Base-by-base conservation (phyloP, 2,888 invertebrate genomes). In the Agrochola litura region DNA sequence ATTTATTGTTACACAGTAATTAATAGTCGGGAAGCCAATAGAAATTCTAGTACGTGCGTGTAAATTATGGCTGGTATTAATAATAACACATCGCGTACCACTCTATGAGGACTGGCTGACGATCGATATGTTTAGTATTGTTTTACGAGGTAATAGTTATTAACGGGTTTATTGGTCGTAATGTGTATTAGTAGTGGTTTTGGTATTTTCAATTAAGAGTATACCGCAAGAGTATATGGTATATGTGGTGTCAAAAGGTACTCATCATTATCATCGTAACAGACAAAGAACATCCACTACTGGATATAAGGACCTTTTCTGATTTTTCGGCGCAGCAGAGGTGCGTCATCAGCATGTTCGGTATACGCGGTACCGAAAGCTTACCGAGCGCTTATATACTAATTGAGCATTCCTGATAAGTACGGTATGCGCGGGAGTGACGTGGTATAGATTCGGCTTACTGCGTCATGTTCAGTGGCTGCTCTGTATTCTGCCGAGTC, bases 41-140 rank as follows among this genome's bases (percentile, higher is more conserved):
- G 60, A 77, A 83, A 58, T 69, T 81, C 22, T 61, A 73, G 73
- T 56, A 61, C 49, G 43, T 30, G 46, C 60, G 69, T 78, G 67
- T 83, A 72, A 86, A 76, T 84, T 81, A 86, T 78, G 64, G 58
- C 58, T 60, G 71, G 43, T 66, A 74, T 85, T 86, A 86, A 69
- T 76, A 63, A 80, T 80, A 73, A 80, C 25, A 61, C 60, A 58
- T 54, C 30, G 68, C 30, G 58, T 58, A 25, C 5, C 52, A 58
- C 46, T 67, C 37, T 2, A 43, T 30, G 58, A 68, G 60, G 49
- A 30, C 30, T 63, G 60, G 68, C 9, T 49, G n/a, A 25, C 71
- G 56, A 72, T 81, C 63, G 43, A 72, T 85, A 61, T 71, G n/a
- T 70, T 81, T 72, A 72, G 46, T n/a, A 37, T 69, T 81, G 66